Base-by-base conservation (phyloP, 2,797 vertebrate species). In the Cheirogaleus major region DNA sequence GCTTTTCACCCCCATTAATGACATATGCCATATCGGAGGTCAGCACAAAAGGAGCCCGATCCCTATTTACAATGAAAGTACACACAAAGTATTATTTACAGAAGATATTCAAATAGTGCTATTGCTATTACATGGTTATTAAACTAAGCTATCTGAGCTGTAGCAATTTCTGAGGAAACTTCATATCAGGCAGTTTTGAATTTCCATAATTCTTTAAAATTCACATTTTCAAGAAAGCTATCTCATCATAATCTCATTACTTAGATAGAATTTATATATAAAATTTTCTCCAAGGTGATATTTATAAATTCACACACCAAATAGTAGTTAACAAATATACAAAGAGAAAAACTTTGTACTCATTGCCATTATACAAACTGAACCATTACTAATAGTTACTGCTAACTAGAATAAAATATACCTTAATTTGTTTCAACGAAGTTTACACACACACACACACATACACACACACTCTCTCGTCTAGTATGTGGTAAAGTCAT, bases 1-100 rank as follows among this genome's bases (percentile, higher is more conserved):
- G 99, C 57, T 99, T 99, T 98, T 99, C 99, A 8, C 99, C 99
- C 10, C 99, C 99, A 41, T 99, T 99, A 97, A 99, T 99, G 97
- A 99, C 99, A 25, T 99, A 99, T 0, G 99, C 99, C 99, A 99
- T 99, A 98, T 99, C 99, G 2, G 99, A 99, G 7, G 99, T 99
- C 95, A 99, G 99, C 93, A 99, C 99, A 91, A 99, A 99, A 1
- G 99, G 99, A 85, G 99, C 99, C 30, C 99, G 99, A 98, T 99
- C 99, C 98, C 99, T 99, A 97, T 96, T 97, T 97, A 93, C 94
- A 98, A 96, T 90, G 75, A 94, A 95, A 94, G 91, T 41, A 98
- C 80, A 94, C 0, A 0, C 1, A 95, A 65, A 93, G 35, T 11
- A 84, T 76, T 92, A 95, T 41, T 95, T 59, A 93, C 0, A 75